A percentile compares a stretch with the other conserved stretches of the same genome.
phyloP scores from a whole-genome alignment of 2,113 vertebrate species.

The Phycodurus eques region DNA sequence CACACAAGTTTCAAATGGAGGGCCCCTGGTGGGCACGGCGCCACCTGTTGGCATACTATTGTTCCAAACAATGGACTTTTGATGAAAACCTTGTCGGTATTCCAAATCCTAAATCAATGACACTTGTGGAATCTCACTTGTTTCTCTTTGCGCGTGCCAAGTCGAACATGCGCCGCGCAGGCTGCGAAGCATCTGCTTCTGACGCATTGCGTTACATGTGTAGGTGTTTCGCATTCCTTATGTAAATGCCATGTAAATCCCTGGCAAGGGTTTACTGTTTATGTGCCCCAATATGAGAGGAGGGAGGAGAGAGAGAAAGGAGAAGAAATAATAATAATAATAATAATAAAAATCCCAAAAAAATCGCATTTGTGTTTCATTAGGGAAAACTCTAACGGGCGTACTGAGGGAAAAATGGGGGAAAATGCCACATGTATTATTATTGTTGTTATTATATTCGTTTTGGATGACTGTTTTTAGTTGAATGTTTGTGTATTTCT shows the following conservation, averaged over 20 bases:
- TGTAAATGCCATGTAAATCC: constrained; percentile 69
- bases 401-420: constrained; percentile 34
- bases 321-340: too few species aligned
- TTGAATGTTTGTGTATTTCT: too few species aligned
- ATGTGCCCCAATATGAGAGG: constrained; percentile 60
- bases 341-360: too few species aligned
- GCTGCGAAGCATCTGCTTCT: constrained; percentile 54
- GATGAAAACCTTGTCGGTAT: background rate
- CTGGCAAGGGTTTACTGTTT: constrained; percentile 52
- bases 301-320: too few species aligned
- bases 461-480: too few species aligned
- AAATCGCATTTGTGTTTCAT: constrained; percentile 74
- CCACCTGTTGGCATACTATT: constrained; percentile 21
- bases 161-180: background rate
- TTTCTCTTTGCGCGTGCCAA: background rate
- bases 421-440: constrained; percentile 1
- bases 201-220: constrained; percentile 55
- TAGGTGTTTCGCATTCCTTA: constrained; percentile 34
- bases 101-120: background rate
- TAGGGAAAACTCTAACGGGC: constrained; percentile 57
- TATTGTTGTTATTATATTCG: too few species aligned
- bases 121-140: background rate
- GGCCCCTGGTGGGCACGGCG: background rate
- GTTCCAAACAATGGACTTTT: background rate
- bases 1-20: background rate